These are phyloP conservation scores for Tetragnatha montana DNA, from an alignment of 2,888 invertebrate genomes.

Conservation along the genomic window DNA sequence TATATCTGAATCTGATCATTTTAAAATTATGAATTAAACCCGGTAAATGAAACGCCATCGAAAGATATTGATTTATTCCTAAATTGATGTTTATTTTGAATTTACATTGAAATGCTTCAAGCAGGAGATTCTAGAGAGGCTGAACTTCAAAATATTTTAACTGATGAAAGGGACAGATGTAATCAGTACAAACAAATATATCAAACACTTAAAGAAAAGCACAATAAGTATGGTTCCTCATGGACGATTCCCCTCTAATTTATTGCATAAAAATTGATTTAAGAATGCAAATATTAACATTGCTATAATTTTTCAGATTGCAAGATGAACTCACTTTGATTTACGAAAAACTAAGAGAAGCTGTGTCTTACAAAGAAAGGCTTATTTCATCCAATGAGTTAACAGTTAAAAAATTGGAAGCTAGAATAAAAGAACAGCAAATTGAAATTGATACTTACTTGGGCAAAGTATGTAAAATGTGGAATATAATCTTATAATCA, in stretches of 20 bases:
- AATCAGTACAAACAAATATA: constrained; percentile 56
- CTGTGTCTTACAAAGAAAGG: constrained; percentile 30
- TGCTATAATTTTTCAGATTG: constrained; percentile 15
- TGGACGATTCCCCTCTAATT: background rate
- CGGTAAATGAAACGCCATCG: background rate
- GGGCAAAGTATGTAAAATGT: constrained; percentile 33
- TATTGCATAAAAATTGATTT: background rate
- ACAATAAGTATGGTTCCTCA: constrained; percentile 56
- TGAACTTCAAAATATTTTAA: constrained; percentile 49
- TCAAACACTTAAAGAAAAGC: constrained; percentile 58
- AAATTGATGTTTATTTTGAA: too few species aligned
- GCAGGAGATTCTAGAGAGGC: constrained; percentile 20
- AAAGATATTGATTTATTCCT: background rate
- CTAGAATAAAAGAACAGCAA: constrained; percentile 46
- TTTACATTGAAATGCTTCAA: constrained; percentile 38
- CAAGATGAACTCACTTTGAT: constrained; percentile 46
- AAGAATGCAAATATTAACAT: too few species aligned
- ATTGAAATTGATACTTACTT: constrained; percentile 40
- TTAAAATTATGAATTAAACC: background rate
- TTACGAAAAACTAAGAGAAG: constrained; percentile 52
- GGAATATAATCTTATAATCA: background rate
- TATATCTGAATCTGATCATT: background rate
- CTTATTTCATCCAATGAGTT: constrained; percentile 19
- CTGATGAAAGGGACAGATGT: constrained; percentile 56
- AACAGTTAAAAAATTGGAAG: constrained; percentile 51